A percentile compares a stretch with the other conserved stretches of the same genome.
Conservation (phyloP, 2,888 invertebrate species). For the Megamerina dolium region DNA sequence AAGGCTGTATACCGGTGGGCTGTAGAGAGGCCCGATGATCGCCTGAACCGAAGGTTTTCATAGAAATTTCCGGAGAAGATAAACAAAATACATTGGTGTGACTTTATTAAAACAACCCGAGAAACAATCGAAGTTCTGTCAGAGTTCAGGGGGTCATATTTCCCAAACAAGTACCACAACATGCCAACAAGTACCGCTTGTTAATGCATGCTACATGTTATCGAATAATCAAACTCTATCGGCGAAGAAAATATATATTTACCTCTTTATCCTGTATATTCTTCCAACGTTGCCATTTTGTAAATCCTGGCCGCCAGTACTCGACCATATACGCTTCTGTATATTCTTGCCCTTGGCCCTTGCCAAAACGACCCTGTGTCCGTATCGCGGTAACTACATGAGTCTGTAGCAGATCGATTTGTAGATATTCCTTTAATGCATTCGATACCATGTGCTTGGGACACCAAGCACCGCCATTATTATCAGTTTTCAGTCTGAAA, state of each 20-base stretch:
- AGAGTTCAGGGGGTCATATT: no score
- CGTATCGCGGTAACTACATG: slow-evolving; percentile 65
- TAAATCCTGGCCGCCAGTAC: slow-evolving; percentile 66
- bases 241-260: slow-evolving; percentile 32
- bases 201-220: no score
- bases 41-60: no score
- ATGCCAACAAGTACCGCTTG: no score
- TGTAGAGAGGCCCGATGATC: no score
- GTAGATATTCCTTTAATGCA: slow-evolving; percentile 68
- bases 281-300: slow-evolving; percentile 70
- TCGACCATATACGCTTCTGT: slow-evolving; percentile 72
- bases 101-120: no score
- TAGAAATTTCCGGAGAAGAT: no score
- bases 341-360: slow-evolving; percentile 76
- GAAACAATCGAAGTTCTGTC: no score
- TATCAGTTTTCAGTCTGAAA: slow-evolving; percentile 66
- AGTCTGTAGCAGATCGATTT: slow-evolving; percentile 62
- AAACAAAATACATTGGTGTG: no score
- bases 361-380: slow-evolving; percentile 79
- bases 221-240: no score
- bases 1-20: no score
- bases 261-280: slow-evolving; percentile 69
- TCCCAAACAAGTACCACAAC: no score
- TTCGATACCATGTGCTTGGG: slow-evolving; percentile 67
- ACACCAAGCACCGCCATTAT: slow-evolving; percentile 82